A percentile compares a stretch with the other conserved stretches of the same genome.
Evolutionary conservation across 2,113 vertebrate genomes (phyloP).

Genomic region (Upupa epops): DNA sequence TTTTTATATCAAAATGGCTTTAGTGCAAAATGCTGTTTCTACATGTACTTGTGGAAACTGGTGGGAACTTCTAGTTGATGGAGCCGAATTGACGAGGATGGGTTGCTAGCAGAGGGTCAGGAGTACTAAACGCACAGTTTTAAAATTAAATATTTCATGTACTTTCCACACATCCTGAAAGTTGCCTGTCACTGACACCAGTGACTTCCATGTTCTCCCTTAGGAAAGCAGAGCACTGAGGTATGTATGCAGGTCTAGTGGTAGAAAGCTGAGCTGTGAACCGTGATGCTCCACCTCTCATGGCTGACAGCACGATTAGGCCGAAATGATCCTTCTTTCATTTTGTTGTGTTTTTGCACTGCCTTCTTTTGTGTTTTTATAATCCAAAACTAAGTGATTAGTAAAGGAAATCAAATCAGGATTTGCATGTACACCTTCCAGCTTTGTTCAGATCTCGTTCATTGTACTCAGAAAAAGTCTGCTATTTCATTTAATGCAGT

Average conservation of each 20-base stretch:
- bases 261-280: neutral
- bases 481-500: conserved; percentile 2
- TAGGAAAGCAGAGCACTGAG: neutral
- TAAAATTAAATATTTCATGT: neutral
- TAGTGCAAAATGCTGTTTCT: neutral
- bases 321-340: neutral
- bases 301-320: neutral
- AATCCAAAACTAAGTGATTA: conserved; percentile 22
- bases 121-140: neutral
- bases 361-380: neutral
- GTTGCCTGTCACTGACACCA: neutral
- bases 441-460: conserved; percentile 14
- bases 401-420: neutral
- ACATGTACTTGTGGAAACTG: rapidly evolving
- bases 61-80: neutral
- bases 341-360: neutral
- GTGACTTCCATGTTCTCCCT: neutral
- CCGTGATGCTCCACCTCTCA: neutral
- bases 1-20: neutral
- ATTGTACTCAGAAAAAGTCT: neutral
- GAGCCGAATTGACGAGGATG: neutral
- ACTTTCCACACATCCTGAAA: neutral
- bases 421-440: neutral
- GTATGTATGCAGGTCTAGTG: neutral
- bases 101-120: neutral